Percentiles rank a stretch among this genome's conserved stretches.
These are phyloP conservation scores for Diloba caeruleocephala DNA, from an alignment of 2,888 invertebrate species.

Conservation along the genomic window DNA sequence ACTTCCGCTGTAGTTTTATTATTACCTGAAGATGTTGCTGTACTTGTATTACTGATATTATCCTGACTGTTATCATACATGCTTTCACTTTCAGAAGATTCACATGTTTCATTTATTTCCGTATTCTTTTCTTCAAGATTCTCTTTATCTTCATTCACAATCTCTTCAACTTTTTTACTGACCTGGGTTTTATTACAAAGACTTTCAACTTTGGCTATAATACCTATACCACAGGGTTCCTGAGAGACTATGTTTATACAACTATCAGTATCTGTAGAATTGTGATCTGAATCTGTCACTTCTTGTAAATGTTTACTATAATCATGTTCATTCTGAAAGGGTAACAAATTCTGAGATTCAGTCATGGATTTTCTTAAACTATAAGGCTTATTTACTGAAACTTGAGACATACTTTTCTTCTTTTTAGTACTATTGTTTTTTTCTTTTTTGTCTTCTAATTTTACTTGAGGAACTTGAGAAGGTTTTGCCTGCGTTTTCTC, in stretches of 20 bases:
- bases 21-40: constrained; percentile 5
- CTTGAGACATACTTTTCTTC: constrained; percentile 54
- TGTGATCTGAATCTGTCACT: constrained; percentile 30
- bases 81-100: constrained; percentile 29
- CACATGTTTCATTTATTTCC: constrained; percentile 24
- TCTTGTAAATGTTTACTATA: constrained; percentile 54
- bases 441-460: constrained; percentile 41
- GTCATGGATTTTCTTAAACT: constrained; percentile 64
- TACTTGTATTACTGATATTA: constrained; percentile 10
- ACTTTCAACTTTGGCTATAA: constrained; percentile 21
- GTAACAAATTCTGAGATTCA: constrained; percentile 65
- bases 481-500: constrained; percentile 74
- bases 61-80: constrained; percentile 25
- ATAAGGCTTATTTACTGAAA: constrained; percentile 59
- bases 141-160: constrained; percentile 10
- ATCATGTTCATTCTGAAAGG: constrained; percentile 68
- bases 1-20: constrained; percentile 13
- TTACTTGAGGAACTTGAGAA: constrained; percentile 45
- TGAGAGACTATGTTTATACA: constrained; percentile 16
- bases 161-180: constrained; percentile 7
- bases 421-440: constrained; percentile 55
- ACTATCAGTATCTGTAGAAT: constrained; percentile 35
- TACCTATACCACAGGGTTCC: constrained; percentile 7
- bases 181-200: constrained; percentile 11
- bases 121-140: neutral